A percentile compares a stretch with the other conserved stretches of the same genome.
phyloP scores from a whole-genome alignment of 2,888 invertebrate species.

The Argyra leucocephala region DNA sequence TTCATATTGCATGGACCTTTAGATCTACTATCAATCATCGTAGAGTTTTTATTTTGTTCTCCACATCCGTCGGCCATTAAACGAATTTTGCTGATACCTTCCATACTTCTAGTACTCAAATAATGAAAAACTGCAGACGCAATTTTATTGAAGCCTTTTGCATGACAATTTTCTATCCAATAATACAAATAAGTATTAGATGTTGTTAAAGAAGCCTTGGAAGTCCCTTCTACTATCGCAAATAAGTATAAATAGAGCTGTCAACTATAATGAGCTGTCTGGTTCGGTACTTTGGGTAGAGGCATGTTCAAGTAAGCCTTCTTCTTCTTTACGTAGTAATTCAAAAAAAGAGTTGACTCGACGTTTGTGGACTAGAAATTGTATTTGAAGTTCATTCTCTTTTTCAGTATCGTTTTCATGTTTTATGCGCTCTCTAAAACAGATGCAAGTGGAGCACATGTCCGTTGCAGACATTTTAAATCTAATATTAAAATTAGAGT shows the following conservation, averaged over 20 bases:
- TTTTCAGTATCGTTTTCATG: constrained; percentile 8
- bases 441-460: constrained; percentile 23
- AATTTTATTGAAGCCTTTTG: not conserved
- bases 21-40: too few species aligned
- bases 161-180: constrained; percentile 29
- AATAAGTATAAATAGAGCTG: constrained; percentile 29
- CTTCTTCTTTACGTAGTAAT: constrained; percentile 22
- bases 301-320: constrained; percentile 25
- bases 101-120: too few species aligned
- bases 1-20: too few species aligned
- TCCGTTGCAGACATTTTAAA: constrained; percentile 23
- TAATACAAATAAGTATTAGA: constrained; percentile 27
- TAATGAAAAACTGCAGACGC: too few species aligned
- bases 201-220: constrained; percentile 26
- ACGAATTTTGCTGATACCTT: too few species aligned
- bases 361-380: constrained; percentile 23
- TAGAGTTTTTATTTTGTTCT: too few species aligned
- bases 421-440: too few species aligned
- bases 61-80: too few species aligned
- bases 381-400: constrained; percentile 16
- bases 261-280: constrained; percentile 29
- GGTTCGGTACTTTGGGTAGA: constrained; percentile 30
- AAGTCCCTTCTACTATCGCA: too few species aligned
- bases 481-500: constrained; percentile 23
- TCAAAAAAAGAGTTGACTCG: constrained; percentile 26